Conservation (phyloP, 2,113 vertebrate species). For the Hepsetus odoe region DNA sequence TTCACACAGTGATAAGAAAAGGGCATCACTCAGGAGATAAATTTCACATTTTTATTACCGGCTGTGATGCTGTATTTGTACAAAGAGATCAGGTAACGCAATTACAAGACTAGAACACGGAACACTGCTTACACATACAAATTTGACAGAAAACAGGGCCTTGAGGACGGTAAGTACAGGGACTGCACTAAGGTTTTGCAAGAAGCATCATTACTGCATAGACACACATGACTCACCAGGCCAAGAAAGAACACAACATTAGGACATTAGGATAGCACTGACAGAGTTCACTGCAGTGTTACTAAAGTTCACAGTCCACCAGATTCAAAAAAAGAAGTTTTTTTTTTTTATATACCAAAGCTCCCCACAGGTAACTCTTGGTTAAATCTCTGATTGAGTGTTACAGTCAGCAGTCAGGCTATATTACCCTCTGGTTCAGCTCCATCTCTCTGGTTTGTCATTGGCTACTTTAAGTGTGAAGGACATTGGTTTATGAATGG, state of each 20-base stretch:
- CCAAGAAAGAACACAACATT: slow-evolving; percentile 21
- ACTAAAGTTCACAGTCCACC: slow-evolving; percentile 49
- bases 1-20: background rate
- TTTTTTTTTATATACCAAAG: background rate
- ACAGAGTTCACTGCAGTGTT: slow-evolving; percentile 21
- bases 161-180: background rate
- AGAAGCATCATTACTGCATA: slow-evolving; percentile 9
- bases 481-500: background rate
- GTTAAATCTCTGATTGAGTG: slow-evolving; percentile 2
- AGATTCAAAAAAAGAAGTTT: slow-evolving; percentile 1
- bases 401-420: slow-evolving; percentile 10
- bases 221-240: slow-evolving; percentile 31
- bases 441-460: background rate
- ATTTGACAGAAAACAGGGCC: slow-evolving; percentile 2
- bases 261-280: slow-evolving; percentile 29
- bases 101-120: slow-evolving; percentile 46
- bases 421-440: slow-evolving; percentile 18
- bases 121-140: slow-evolving; percentile 27
- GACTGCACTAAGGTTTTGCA: background rate
- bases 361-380: background rate
- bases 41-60: slow-evolving; percentile 57
- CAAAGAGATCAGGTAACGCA: slow-evolving; percentile 54
- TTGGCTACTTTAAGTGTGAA: slow-evolving; percentile 23
- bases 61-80: slow-evolving; percentile 44
- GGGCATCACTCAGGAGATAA: background rate